A percentile compares a stretch with the other conserved stretches of the same genome.
Conservation (phyloP, 2,888 invertebrate species). For the Drosophila mercatorum region DNA sequence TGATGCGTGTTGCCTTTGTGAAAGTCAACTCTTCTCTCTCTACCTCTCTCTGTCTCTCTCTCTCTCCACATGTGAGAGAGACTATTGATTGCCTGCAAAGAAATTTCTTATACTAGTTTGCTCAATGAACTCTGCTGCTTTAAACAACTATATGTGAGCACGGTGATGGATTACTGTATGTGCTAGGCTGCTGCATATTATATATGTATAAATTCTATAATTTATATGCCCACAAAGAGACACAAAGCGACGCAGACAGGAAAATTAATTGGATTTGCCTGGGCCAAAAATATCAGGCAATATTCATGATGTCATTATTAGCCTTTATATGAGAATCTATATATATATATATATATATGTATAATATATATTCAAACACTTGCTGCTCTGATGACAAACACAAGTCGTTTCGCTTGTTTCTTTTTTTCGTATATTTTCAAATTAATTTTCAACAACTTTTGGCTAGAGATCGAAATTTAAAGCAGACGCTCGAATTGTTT, state of each 20-base stretch:
- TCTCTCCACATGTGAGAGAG: too few relatives aligned
- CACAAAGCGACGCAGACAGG: not conserved
- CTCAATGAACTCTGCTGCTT: not conserved
- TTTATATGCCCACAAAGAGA: not conserved
- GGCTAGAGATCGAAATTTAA: not conserved
- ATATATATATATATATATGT: constrained; percentile 11
- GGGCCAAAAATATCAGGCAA: constrained; percentile 17
- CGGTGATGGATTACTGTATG: not conserved
- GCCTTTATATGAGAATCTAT: constrained; percentile 11
- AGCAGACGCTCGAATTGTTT: not conserved
- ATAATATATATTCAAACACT: constrained; percentile 30
- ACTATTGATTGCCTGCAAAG: not conserved
- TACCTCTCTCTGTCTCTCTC: too few relatives aligned
- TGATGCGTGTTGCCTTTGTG: constrained; percentile 37
- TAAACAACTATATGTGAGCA: not conserved
- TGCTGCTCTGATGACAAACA: constrained; percentile 49
- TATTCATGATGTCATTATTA: constrained; percentile 57
- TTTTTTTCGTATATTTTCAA: constrained; percentile 29
- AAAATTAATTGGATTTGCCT: constrained; percentile 54
- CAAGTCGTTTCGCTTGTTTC: constrained; percentile 30
- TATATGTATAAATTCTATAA: not conserved
- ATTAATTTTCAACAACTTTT: constrained; percentile 50
- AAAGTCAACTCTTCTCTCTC: constrained; percentile 15
- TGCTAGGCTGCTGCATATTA: not conserved
- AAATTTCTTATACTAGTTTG: not conserved